phyloP scores from a whole-genome alignment of 2,888 invertebrate genomes.

The Rotaria sp. region DNA sequence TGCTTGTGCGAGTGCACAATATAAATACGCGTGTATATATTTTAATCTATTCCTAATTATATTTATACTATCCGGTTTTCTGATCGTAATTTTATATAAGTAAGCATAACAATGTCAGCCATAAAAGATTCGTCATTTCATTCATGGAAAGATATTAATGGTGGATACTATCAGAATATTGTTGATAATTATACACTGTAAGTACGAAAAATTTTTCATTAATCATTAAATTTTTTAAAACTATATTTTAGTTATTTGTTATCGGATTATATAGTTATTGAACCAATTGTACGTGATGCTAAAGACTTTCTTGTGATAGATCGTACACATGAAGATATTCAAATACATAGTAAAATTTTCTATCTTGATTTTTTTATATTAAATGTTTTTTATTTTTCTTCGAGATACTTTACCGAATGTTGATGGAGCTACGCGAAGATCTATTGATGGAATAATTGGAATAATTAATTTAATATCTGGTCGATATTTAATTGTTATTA shows the following conservation, averaged over 20 bases:
- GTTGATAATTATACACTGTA: background rate
- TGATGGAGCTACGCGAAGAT: background rate
- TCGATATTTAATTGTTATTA: conserved; percentile 35
- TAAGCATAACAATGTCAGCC: background rate
- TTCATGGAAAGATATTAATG: background rate
- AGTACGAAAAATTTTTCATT: background rate
- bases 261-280: background rate
- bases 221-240: background rate
- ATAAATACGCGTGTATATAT: background rate
- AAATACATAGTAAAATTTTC: background rate
- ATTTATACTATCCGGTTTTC: background rate
- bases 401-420: background rate
- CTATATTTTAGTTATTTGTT: background rate
- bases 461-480: conserved; percentile 31
- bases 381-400: background rate
- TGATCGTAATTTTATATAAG: background rate
- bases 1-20: background rate
- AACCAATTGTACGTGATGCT: background rate
- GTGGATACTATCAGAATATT: background rate
- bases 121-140: background rate
- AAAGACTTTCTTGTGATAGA: conserved; percentile 33
- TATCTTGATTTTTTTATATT: background rate
- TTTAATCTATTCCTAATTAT: background rate
- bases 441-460: conserved; percentile 35
- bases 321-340: conserved; percentile 27